Evolutionary conservation across 2,888 invertebrate genomes (phyloP).

Genomic region (Keiferia lycopersicella): DNA sequence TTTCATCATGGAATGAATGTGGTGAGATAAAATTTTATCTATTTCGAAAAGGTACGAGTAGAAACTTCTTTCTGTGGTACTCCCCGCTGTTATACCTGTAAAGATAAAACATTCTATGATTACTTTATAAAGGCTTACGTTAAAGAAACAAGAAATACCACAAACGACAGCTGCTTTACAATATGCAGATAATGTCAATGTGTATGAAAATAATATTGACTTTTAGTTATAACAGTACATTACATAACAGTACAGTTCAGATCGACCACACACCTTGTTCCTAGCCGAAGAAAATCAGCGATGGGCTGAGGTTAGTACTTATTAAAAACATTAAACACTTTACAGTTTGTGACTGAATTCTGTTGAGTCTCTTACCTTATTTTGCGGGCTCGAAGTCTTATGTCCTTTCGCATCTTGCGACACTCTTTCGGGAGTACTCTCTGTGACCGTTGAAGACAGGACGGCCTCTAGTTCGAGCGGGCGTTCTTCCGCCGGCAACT

Average conservation of each 20-base stretch:
- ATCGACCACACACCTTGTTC: too few species aligned
- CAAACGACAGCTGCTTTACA: too few species aligned
- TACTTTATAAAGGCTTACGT: too few species aligned
- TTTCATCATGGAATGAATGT: constrained; percentile 46
- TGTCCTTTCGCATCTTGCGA: constrained; percentile 30
- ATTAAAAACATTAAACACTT: neutral
- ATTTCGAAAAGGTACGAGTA: constrained; percentile 37
- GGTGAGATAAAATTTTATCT: constrained; percentile 41
- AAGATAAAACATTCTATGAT: constrained; percentile 29
- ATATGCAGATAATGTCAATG: neutral
- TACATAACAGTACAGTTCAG: too few species aligned
- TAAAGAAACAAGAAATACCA: neutral
- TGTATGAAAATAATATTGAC: neutral
- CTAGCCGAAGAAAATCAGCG: too few species aligned
- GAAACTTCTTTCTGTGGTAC: constrained; percentile 27
- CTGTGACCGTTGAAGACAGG: constrained; percentile 60
- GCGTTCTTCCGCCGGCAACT: constrained; percentile 45
- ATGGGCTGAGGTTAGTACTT: neutral
- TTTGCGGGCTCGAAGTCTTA: constrained; percentile 32
- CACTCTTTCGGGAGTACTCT: constrained; percentile 28
- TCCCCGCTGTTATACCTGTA: constrained; percentile 41
- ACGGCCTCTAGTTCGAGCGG: constrained; percentile 62
- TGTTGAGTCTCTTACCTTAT: constrained; percentile 42
- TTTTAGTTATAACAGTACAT: neutral
- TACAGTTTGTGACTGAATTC: neutral